Base-by-base conservation (phyloP, 2,797 vertebrate genomes). In the Setipinna tenuifilis region DNA sequence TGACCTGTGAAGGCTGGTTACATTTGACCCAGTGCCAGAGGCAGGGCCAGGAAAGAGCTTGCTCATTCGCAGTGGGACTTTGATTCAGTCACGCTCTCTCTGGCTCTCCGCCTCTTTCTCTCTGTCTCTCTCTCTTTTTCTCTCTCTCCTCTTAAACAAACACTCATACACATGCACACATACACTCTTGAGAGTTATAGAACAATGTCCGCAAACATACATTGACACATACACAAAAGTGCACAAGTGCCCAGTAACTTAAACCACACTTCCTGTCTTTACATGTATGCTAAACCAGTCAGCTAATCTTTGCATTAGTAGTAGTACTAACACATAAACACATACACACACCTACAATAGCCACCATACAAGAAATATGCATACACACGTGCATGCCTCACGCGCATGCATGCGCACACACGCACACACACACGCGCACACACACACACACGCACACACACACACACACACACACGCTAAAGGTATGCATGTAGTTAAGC, bases 171-270 rank as follows among this genome's bases (percentile, higher is more conserved):
- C 65, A 31, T 28, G 31, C 59, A 23, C n/a, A 62, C n/a, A 62
- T 7, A 23, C 21, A 62, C 3, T 41, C 35, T 41, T 41, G 35
- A 41, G 35, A 41, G 35, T 2, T 2, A 41, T 41, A 41, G 35
- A 41, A 41, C 5, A 41, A 41, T 41, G 5, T 41, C 1, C 35
- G 35, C 35, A 41, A 14, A 23, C 16, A 23, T 71, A 82, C 81
- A 50, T 48, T 50, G 23, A 85, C 83, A 71, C 41, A 85, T 41
- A 81, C 80, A 87, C 28, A 84, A 58, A 87, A 61, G 59, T 61
- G n/a, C 59, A 23, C 21, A 23, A 23, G 6, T 10, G 23, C 61
- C 21, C 17, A 21, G 19, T 59, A 6, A 59, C 19, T 41, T 41
- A 41, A 41, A 41, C 2, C 5, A 5, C 35, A 41, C 35, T 41